phyloP scores from a whole-genome alignment of 2,113 vertebrate genomes.

The Orthochromis malagaraziensis region DNA sequence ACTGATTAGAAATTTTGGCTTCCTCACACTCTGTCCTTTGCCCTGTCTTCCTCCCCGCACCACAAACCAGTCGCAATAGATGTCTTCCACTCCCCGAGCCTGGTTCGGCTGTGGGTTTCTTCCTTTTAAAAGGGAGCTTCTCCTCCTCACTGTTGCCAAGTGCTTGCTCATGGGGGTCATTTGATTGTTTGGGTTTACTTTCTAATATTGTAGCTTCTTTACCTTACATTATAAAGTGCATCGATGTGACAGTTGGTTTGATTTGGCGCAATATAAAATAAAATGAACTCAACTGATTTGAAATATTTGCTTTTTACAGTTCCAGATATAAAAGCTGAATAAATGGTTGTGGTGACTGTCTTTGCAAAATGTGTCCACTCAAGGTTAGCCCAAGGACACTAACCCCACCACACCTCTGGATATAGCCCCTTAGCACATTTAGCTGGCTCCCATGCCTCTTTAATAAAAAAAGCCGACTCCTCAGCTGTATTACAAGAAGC shows the following conservation, averaged over 20 bases:
- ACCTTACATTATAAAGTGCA: background rate
- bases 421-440: background rate
- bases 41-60: background rate
- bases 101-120: background rate
- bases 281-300: accelerated
- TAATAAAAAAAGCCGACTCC: background rate
- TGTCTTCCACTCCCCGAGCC: background rate
- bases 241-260: background rate
- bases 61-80: background rate
- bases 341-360: background rate
- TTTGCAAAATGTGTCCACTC: background rate
- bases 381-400: background rate
- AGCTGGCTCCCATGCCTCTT: background rate
- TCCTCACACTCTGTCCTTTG: background rate
- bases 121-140: background rate
- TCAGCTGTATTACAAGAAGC: background rate
- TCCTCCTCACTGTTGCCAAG: background rate
- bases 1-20: background rate
- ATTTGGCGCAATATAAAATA: background rate
- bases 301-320: background rate
- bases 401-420: background rate
- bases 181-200: background rate
- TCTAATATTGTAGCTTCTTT: background rate
- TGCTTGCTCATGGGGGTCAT: background rate
- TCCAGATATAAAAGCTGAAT: background rate